Conservation (phyloP, 35 echinoderm and acorn worm species). For the Acanthaster planci region DNA sequence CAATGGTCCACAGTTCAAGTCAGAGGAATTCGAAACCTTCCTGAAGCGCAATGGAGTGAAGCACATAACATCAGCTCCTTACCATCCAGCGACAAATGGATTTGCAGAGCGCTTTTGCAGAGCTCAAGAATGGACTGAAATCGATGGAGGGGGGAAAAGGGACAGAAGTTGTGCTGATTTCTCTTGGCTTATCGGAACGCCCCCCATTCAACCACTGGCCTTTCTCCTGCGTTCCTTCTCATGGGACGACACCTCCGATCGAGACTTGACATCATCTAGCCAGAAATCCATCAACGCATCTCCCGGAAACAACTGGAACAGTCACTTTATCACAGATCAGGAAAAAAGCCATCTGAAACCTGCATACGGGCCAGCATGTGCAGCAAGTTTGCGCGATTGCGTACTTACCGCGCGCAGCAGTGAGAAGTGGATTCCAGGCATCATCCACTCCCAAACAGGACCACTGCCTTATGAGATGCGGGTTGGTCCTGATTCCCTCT, state of each 20-base stretch:
- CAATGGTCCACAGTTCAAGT: constrained; percentile 51
- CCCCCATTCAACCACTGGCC: neutral
- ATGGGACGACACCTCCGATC: neutral
- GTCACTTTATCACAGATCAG: neutral
- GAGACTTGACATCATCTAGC: neutral
- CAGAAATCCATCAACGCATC: neutral
- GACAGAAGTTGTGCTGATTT: neutral
- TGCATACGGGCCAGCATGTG: neutral
- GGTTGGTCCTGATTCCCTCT: constrained; percentile 14
- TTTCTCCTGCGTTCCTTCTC: constrained; percentile 11
- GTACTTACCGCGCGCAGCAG: too few relatives aligned
- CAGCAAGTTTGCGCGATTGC: neutral
- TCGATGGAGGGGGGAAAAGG: constrained; percentile 23
- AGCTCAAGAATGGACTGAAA: neutral
- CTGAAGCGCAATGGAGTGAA: constrained; percentile 44
- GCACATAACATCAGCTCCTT: too few relatives aligned
- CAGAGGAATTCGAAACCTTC: constrained; percentile 53
- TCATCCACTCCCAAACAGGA: neutral
- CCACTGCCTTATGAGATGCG: constrained; percentile 2
- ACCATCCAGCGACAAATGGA: constrained; percentile 58
- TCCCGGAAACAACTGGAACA: neutral
- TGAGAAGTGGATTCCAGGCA: constrained; percentile 35
- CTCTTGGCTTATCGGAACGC: constrained; percentile 16
- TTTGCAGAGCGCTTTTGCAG: neutral
- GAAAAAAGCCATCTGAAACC: neutral